These are phyloP conservation scores for Megaceryle alcyon DNA, from an alignment of 2,797 vertebrate genomes.

Conservation along the genomic window DNA sequence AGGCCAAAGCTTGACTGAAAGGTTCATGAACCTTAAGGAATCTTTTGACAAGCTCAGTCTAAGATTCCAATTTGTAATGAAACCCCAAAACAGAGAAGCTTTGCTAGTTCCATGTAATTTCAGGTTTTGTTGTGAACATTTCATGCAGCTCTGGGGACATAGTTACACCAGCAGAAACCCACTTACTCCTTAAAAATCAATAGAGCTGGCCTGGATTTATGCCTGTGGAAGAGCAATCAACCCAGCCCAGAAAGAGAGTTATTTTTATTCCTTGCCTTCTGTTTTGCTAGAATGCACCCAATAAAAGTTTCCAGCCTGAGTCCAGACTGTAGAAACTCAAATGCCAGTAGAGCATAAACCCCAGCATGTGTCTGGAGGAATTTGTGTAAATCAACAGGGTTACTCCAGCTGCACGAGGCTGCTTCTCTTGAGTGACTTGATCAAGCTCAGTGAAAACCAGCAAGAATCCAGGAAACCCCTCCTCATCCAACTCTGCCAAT, in stretches of 20 bases:
- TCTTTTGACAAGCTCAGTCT: constrained; percentile 64
- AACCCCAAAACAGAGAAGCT: constrained; percentile 43
- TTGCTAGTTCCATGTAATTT: constrained; percentile 49
- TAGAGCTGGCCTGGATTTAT: constrained; percentile 44
- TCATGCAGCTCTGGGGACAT: constrained; percentile 53
- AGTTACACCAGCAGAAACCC: constrained; percentile 40
- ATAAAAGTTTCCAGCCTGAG: constrained; percentile 31
- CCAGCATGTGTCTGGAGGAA: constrained; percentile 12
- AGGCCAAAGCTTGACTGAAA: constrained; percentile 70
- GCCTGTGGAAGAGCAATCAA: constrained; percentile 30
- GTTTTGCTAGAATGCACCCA: constrained; percentile 59
- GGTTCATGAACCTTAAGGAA: constrained; percentile 73
- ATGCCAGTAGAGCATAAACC: constrained; percentile 47
- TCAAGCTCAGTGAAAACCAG: neutral
- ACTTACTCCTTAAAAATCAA: constrained; percentile 49
- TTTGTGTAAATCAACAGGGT: constrained; percentile 6
- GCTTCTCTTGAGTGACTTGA: neutral
- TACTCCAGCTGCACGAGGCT: neutral
- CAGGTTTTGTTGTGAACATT: constrained; percentile 54
- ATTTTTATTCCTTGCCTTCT: constrained; percentile 72
- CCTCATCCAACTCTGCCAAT: neutral
- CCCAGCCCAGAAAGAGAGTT: constrained; percentile 46
- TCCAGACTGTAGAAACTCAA: constrained; percentile 49
- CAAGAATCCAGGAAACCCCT: neutral
- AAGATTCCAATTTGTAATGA: constrained; percentile 63